Conservation (phyloP, 2,888 invertebrate genomes). For the Phania funesta region DNA sequence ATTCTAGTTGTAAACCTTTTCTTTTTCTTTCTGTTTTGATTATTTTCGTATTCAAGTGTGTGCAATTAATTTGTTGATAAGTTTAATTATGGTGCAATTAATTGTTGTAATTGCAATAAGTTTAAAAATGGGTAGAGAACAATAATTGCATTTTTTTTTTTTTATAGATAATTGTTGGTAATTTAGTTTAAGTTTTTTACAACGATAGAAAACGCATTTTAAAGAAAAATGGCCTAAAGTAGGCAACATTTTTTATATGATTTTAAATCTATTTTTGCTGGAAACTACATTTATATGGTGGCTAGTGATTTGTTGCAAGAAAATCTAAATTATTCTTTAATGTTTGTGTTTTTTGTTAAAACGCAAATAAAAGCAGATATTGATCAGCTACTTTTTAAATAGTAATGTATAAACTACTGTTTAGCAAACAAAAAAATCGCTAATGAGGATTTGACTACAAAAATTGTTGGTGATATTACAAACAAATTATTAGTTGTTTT, state of each 20-base stretch:
- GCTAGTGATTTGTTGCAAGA: too few relatives aligned
- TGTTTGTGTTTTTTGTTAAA: too few relatives aligned
- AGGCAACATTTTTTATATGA: neutral
- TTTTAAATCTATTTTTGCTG: neutral
- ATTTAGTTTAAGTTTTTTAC: conserved; percentile 55
- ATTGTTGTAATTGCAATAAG: conserved; percentile 62
- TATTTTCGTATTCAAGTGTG: conserved; percentile 36
- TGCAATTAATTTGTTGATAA: conserved; percentile 61
- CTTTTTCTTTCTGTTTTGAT: too few relatives aligned
- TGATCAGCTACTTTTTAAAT: conserved; percentile 35
- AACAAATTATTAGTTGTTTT: too few relatives aligned
- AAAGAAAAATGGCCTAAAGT: neutral
- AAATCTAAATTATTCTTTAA: too few relatives aligned
- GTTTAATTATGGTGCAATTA: conserved; percentile 62
- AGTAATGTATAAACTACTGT: too few relatives aligned
- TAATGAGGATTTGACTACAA: conserved; percentile 60
- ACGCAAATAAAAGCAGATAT: conserved; percentile 18
- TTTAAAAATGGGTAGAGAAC: conserved; percentile 38
- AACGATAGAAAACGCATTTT: neutral
- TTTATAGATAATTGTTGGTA: conserved; percentile 46
- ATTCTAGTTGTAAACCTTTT: conserved; percentile 7
- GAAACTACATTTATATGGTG: too few relatives aligned
- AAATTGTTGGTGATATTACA: conserved; percentile 2
- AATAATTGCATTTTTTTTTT: conserved; percentile 50
- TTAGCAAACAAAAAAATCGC: too few relatives aligned